These are phyloP conservation scores for Drosophila ironensis DNA, from an alignment of 1,140 invertebrate genomes.

Conservation along the genomic window DNA sequence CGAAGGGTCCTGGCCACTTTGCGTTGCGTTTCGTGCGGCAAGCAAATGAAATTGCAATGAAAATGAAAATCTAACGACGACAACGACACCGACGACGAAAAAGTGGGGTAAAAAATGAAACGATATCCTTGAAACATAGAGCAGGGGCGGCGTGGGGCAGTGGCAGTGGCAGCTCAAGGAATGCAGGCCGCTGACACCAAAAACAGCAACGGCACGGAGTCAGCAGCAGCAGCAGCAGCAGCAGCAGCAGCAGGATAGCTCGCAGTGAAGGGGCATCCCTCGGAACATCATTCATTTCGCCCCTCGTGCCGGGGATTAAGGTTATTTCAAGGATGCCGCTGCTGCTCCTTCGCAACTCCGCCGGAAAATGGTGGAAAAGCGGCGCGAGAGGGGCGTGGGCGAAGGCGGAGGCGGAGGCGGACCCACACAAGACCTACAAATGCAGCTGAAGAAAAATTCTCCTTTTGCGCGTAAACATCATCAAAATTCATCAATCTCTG, in stretches of 20 bases:
- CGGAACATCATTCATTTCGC: constrained; percentile 77
- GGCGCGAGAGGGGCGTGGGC: neutral
- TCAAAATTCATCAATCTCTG: constrained; percentile 82
- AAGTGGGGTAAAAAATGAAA: constrained; percentile 68
- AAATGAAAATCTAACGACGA: constrained; percentile 77
- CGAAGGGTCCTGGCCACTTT: constrained; percentile 57
- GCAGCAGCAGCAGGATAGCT: neutral
- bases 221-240: neutral
- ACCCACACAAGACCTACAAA: constrained; percentile 27
- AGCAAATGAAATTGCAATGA: constrained; percentile 78
- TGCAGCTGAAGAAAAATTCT: constrained; percentile 58
- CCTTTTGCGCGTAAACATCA: constrained; percentile 77
- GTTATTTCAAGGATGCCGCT: constrained; percentile 79
- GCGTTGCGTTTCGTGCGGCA: constrained; percentile 69
- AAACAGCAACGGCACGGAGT: neutral
- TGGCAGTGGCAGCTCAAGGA: constrained; percentile 21
- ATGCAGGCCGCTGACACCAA: constrained; percentile 49
- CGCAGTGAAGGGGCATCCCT: constrained; percentile 3
- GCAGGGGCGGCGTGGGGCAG: neutral
- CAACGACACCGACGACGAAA: constrained; percentile 25
- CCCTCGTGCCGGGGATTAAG: constrained; percentile 77
- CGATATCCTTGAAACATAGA: constrained; percentile 76
- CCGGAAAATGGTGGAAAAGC: neutral
- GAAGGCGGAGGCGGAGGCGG: neutral
- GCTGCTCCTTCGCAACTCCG: constrained; percentile 15